Percentiles rank a stretch among this genome's conserved stretches.
These are phyloP conservation scores for Cheilosia grossa DNA, from an alignment of 2,888 invertebrate genomes.

Conservation along the genomic window DNA sequence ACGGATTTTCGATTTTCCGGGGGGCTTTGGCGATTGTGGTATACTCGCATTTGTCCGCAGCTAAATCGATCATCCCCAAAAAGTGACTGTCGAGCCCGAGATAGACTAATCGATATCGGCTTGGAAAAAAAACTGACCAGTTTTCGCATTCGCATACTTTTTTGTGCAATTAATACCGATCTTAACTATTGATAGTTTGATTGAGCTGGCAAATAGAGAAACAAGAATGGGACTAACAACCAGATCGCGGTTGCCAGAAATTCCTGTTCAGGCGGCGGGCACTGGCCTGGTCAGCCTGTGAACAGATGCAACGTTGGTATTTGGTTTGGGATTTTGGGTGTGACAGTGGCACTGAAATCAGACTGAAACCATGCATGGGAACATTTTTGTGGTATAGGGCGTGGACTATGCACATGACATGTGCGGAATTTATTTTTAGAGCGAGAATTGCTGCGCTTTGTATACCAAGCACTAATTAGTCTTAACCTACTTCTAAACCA, in stretches of 20 bases:
- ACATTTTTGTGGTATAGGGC: constrained; percentile 24
- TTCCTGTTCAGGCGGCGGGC: constrained; percentile 19
- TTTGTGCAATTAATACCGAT: constrained; percentile 22
- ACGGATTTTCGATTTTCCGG: not conserved
- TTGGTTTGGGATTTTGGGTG: constrained; percentile 32
- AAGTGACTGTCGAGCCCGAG: constrained; percentile 15
- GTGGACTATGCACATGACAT: constrained; percentile 15
- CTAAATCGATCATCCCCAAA: constrained; percentile 20
- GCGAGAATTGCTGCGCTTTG: constrained; percentile 37
- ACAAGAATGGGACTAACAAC: not conserved
- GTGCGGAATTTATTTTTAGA: constrained; percentile 17
- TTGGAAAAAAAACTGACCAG: constrained; percentile 21
- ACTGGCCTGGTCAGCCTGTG: not conserved
- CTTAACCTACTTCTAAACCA: constrained; percentile 48
- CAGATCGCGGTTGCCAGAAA: constrained; percentile 18
- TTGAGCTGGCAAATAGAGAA: constrained; percentile 1
- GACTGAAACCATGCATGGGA: constrained; percentile 42
- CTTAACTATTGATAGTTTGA: constrained; percentile 22
- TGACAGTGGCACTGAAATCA: constrained; percentile 56
- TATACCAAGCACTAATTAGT: constrained; percentile 52
- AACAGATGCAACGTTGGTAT: constrained; percentile 13
- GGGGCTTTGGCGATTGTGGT: constrained; percentile 11
- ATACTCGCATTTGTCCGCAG: constrained; percentile 9
- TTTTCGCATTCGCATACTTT: constrained; percentile 22
- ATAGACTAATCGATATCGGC: constrained; percentile 16